phyloP scores from a whole-genome alignment of 64 coral and sea anemone genomes.

The Acropora tenuis region DNA sequence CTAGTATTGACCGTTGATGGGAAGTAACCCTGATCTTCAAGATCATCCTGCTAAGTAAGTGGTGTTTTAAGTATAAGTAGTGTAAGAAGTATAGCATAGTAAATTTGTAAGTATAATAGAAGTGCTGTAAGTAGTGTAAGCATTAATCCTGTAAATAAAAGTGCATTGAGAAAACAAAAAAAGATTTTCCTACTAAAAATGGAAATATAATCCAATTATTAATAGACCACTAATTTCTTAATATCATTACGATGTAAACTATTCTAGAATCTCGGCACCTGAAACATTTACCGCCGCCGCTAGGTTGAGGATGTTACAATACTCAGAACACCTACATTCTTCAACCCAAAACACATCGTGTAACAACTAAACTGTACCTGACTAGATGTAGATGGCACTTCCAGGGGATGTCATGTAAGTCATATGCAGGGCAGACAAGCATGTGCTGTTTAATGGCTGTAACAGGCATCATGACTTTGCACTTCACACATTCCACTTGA shows the following conservation, averaged over 20 bases:
- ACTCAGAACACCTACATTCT: conserved; percentile 32
- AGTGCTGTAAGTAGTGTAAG: conserved; percentile 2
- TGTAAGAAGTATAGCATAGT: neutral
- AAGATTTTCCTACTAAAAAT: conserved; percentile 15
- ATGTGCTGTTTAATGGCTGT: conserved; percentile 29
- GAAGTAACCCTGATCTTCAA: conserved; percentile 11
- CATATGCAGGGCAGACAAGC: conserved; percentile 7
- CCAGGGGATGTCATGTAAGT: conserved; percentile 20
- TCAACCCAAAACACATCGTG: conserved; percentile 5
- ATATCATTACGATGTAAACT: conserved; percentile 11
- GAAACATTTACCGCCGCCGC: neutral
- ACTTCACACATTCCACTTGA: conserved; percentile 18
- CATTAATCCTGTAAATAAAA: conserved; percentile 3
- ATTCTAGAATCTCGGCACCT: conserved; percentile 5
- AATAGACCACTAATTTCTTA: conserved; percentile 24
- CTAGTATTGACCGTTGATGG: conserved; percentile 18
- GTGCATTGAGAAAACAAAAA: neutral
- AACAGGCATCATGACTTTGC: conserved; percentile 24
- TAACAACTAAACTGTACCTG: conserved; percentile 22
- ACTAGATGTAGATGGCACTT: conserved; percentile 21
- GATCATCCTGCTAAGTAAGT: conserved; percentile 8
- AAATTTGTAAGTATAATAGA: conserved; percentile 8
- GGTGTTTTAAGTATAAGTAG: neutral
- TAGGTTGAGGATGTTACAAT: conserved; percentile 25
- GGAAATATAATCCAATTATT: conserved; percentile 26